These are phyloP conservation scores for Cepaea nemoralis DNA, from an alignment of 1,140 invertebrate genomes.

Conservation along the genomic window DNA sequence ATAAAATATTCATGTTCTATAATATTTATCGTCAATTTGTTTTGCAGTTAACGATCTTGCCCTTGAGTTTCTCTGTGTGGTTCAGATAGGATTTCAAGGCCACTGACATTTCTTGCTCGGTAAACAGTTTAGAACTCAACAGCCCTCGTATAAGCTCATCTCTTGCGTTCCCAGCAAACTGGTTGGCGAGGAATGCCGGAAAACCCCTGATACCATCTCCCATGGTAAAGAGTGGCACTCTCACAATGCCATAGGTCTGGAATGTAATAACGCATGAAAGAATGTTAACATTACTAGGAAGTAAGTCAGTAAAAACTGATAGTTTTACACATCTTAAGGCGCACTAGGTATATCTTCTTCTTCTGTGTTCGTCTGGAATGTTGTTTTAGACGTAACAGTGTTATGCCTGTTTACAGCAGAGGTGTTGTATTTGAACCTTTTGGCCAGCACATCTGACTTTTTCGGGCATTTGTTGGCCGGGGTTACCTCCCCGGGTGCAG, in stretches of 20 bases:
- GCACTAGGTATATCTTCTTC: too few relatives aligned
- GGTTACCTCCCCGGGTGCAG: too few relatives aligned
- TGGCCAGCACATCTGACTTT: too few relatives aligned
- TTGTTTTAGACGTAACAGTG: too few relatives aligned
- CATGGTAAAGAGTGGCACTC: slow-evolving; percentile 75
- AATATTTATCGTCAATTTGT: not conserved
- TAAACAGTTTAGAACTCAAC: slow-evolving; percentile 49
- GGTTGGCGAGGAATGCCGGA: slow-evolving; percentile 74
- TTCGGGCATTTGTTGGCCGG: too few relatives aligned
- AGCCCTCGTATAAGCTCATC: slow-evolving; percentile 71
- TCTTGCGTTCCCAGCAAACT: slow-evolving; percentile 74
- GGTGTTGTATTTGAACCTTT: too few relatives aligned
- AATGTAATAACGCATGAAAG: slow-evolving; percentile 46
- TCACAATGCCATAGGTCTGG: slow-evolving; percentile 72
- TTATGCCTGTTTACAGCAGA: too few relatives aligned
- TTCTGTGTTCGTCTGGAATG: too few relatives aligned
- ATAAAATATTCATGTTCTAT: too few relatives aligned
- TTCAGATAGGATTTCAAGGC: slow-evolving; percentile 46
- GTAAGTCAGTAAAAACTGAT: too few relatives aligned
- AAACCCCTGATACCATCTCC: slow-evolving; percentile 74
- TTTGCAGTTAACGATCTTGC: not conserved
- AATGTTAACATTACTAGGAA: too few relatives aligned
- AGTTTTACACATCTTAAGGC: too few relatives aligned
- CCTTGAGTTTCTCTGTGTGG: slow-evolving; percentile 30
- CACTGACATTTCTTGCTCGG: slow-evolving; percentile 54